Conservation (phyloP, 2,888 invertebrate genomes). For the Belgica antarctica region DNA sequence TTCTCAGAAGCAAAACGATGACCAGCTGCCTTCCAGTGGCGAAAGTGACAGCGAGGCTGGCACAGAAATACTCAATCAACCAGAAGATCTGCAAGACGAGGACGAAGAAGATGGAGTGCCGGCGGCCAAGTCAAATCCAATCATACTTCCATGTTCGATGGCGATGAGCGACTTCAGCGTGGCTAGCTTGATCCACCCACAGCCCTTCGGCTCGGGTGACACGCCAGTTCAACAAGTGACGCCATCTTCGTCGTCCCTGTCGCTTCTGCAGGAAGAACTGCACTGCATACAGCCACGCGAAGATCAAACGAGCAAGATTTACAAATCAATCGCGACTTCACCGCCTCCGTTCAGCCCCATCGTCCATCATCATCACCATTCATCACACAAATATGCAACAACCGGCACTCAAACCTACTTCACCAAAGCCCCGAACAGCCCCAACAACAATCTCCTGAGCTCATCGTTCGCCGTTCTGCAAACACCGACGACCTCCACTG, state of each 20-base stretch:
- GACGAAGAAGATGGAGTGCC: neutral
- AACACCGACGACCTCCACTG: constrained; percentile 26
- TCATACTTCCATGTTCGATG: constrained; percentile 26
- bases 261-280: constrained; percentile 35
- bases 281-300: constrained; percentile 42
- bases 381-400: constrained; percentile 33
- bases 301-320: constrained; percentile 33
- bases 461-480: constrained; percentile 36
- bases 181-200: constrained; percentile 33
- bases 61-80: neutral
- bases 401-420: constrained; percentile 39
- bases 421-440: constrained; percentile 42
- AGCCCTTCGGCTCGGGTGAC: neutral
- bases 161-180: constrained; percentile 32
- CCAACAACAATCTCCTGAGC: constrained; percentile 35
- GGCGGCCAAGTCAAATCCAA: neutral
- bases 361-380: constrained; percentile 3
- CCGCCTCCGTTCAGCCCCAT: constrained; percentile 40
- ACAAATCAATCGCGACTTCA: constrained; percentile 38
- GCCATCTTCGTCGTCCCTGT: constrained; percentile 14
- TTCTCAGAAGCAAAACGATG: constrained; percentile 30
- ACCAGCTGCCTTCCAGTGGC: neutral
- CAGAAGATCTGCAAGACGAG: neutral
- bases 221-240: neutral
- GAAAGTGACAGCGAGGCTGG: constrained; percentile 3